Evolutionary conservation across 2,797 vertebrate species (phyloP).

Genomic region (Coreius guichenoti): DNA sequence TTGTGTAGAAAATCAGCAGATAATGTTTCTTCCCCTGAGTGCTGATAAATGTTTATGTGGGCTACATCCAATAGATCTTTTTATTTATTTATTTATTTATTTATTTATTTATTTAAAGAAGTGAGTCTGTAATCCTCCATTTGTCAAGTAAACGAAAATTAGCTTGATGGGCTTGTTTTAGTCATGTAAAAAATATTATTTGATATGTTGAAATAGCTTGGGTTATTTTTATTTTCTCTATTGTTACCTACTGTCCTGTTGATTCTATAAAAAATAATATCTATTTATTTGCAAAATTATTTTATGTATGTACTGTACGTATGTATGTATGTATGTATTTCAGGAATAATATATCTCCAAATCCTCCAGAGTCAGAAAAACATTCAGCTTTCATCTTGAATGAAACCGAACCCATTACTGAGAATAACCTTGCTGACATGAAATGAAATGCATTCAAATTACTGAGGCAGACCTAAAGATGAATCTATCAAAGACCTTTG

Average conservation of each 20-base stretch:
- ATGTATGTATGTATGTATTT: too few relatives aligned
- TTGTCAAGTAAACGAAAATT: not conserved
- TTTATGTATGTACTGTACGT: too few relatives aligned
- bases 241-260: too few relatives aligned
- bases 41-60: not conserved
- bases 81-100: not conserved
- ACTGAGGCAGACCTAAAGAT: not conserved
- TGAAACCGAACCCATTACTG: not conserved
- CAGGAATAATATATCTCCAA: too few relatives aligned
- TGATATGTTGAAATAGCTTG: too few relatives aligned
- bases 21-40: conserved; percentile 9
- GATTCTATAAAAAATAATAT: too few relatives aligned
- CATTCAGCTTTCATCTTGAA: not conserved
- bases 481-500: not conserved
- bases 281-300: too few relatives aligned
- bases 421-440: not conserved
- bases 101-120: not conserved
- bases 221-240: too few relatives aligned
- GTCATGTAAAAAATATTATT: not conserved
- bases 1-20: conserved; percentile 21
- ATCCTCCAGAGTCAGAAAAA: not conserved
- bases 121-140: not conserved
- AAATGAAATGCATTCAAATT: conserved; percentile 1
- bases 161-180: not conserved
- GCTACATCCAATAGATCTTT: not conserved